These are phyloP conservation scores for Ametastegia equiseti DNA, from an alignment of 2,888 invertebrate species.

Conservation along the genomic window DNA sequence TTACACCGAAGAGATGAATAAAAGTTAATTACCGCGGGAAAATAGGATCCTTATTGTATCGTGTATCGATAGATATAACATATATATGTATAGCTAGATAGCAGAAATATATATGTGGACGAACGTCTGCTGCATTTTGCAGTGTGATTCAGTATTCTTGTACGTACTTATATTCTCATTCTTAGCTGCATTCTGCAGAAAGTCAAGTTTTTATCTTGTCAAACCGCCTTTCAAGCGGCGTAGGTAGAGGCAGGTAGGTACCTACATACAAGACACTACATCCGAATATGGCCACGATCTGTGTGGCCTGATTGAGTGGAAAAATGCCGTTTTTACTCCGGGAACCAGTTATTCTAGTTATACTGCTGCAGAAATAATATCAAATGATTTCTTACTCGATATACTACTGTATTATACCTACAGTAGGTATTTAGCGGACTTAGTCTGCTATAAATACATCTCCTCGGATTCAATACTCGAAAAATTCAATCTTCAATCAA, in stretches of 20 bases:
- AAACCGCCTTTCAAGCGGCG: constrained; percentile 36
- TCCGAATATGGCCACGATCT: constrained; percentile 61
- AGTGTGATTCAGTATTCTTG: background rate
- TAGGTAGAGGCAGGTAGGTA: constrained; percentile 26
- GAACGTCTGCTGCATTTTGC: constrained; percentile 15
- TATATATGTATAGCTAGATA: background rate
- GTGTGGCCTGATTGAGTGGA: constrained; percentile 60
- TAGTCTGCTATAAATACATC: background rate
- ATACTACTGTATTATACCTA: background rate
- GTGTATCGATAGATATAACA: background rate
- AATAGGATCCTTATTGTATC: no score
- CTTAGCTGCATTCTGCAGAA: constrained; percentile 37
- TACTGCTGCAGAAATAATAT: constrained; percentile 19
- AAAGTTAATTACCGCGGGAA: background rate
- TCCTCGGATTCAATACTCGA: background rate
- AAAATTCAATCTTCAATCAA: background rate
- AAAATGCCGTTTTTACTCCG: constrained; percentile 53
- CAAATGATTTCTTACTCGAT: constrained; percentile 19
- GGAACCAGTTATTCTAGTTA: constrained; percentile 56
- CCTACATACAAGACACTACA: constrained; percentile 30
- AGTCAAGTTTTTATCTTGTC: constrained; percentile 37
- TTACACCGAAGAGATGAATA: background rate
- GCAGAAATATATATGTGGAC: constrained; percentile 17
- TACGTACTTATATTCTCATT: background rate
- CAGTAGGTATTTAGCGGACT: background rate